Evolutionary conservation across 2,888 invertebrate species (phyloP), one percentile per base, ranked within the genome.

Genomic region (Ryuthela nishihirai): DNA sequence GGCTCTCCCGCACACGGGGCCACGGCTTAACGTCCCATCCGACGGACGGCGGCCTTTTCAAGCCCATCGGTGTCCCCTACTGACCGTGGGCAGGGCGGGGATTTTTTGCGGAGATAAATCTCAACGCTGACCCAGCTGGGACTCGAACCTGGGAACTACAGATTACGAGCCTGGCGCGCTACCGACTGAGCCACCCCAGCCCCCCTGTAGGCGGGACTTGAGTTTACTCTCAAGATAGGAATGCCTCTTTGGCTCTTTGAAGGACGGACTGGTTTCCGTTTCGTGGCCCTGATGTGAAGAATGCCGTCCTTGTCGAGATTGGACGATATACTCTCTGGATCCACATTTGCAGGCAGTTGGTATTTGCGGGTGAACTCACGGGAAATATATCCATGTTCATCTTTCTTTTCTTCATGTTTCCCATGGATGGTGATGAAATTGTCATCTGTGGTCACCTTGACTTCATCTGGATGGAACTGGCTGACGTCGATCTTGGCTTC

Each of bases 351-450:
- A 0, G 90, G 89, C 45, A 90, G 72, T 42, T 82, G 72, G 71
- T 88, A 90, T 58, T 85, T 80, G 42, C 89, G 79, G 59, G 85
- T 81, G 68, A 89, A 86, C 64, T 88, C 85, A 52, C 87, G 81
- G 35, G 84, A 82, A 21, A 87, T 82, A 72, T 81, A 84, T 9
- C 87, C 87, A 67, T 89, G 88, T 68, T 89, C 88, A 71, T 90
- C 90, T 65, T 82, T 84, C 67, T 85, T 87, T 72, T 90, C 89
- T 70, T 88, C 88, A 72, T 90, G 89, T 70, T 85, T 88, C 45
- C 87, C 87, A 71, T 86, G 85, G 2, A 79, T 74, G 26, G 85
- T 82, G 1, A 87, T 80, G 61, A 78, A 78, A 72, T 83, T 82
- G 71, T 84, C 84, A 34, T 80, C 78, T 0, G 84, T 82, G 72